These are phyloP conservation scores for Vulpes lagopus DNA, from an alignment of 2,113 vertebrate genomes.

Conservation along the genomic window DNA sequence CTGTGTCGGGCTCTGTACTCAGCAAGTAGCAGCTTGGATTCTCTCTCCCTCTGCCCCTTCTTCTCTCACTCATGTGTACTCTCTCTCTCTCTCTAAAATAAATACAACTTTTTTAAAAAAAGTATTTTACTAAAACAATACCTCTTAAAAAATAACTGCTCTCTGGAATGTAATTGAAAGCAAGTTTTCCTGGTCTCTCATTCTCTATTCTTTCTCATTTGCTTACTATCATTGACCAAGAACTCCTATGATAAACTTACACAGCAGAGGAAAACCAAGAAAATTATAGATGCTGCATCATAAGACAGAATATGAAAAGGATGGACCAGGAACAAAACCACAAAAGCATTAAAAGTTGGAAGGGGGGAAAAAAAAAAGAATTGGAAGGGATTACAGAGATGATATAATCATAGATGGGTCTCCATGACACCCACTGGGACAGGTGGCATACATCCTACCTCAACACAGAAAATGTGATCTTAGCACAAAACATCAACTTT, in stretches of 20 bases:
- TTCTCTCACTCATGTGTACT: background rate
- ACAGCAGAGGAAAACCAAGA: background rate
- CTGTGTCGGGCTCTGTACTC: background rate
- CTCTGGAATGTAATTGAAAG: background rate
- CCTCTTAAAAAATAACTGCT: background rate
- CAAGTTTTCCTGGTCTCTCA: background rate
- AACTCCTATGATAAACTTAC: background rate
- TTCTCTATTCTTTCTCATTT: slow-evolving; percentile 14
- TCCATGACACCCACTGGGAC: background rate
- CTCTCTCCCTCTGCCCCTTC: background rate
- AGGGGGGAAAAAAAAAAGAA: background rate
- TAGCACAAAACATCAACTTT: background rate
- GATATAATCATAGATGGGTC: background rate
- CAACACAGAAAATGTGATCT: background rate
- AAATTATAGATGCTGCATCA: background rate
- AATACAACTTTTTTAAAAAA: background rate
- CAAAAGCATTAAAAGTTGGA: background rate
- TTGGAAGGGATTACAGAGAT: background rate
- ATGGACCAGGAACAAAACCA: background rate
- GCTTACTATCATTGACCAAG: background rate
- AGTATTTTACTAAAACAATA: slow-evolving; percentile 7
- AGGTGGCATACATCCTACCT: background rate
- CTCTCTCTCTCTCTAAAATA: background rate
- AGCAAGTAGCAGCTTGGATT: background rate
- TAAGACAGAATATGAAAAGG: background rate